These are phyloP conservation scores for Micoletzkya japonica DNA, from an alignment of 2,888 invertebrate species.

Conservation along the genomic window DNA sequence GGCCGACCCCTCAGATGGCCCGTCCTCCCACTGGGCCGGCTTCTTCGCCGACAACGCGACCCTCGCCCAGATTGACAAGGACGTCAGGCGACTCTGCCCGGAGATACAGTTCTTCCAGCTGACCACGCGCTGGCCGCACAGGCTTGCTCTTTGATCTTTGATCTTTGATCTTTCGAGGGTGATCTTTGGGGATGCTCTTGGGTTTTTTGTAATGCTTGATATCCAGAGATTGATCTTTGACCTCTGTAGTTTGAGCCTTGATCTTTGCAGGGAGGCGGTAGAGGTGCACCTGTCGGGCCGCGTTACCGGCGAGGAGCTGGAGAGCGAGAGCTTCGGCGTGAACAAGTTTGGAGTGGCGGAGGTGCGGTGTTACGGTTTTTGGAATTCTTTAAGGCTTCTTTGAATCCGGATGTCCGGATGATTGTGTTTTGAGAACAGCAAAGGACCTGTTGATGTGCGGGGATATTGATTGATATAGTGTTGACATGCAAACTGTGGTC, in stretches of 20 bases:
- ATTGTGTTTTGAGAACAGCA: too few relatives aligned
- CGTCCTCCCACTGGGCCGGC: constrained; percentile 91
- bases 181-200: too few relatives aligned
- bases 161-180: neutral
- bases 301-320: constrained; percentile 36
- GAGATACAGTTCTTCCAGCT: constrained; percentile 95
- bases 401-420: too few relatives aligned
- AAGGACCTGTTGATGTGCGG: too few relatives aligned
- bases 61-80: constrained; percentile 90
- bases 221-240: neutral
- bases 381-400: too few relatives aligned
- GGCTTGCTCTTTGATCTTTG: constrained; percentile 24
- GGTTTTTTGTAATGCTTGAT: too few relatives aligned
- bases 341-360: constrained; percentile 18
- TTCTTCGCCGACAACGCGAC: constrained; percentile 98
- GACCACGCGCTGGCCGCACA: constrained; percentile 82
- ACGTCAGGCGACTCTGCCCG: constrained; percentile 77
- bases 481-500: constrained; percentile 82
- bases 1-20: constrained; percentile 89
- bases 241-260: neutral
- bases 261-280: constrained; percentile 36
- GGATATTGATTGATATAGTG: constrained; percentile 87
- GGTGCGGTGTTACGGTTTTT: constrained; percentile 13
- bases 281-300: constrained; percentile 39
- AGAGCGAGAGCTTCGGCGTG: constrained; percentile 15